Evolutionary conservation across 2,113 vertebrate species (phyloP), one percentile per base, ranked within the genome.

Genomic region (Dasyurus viverrinus): DNA sequence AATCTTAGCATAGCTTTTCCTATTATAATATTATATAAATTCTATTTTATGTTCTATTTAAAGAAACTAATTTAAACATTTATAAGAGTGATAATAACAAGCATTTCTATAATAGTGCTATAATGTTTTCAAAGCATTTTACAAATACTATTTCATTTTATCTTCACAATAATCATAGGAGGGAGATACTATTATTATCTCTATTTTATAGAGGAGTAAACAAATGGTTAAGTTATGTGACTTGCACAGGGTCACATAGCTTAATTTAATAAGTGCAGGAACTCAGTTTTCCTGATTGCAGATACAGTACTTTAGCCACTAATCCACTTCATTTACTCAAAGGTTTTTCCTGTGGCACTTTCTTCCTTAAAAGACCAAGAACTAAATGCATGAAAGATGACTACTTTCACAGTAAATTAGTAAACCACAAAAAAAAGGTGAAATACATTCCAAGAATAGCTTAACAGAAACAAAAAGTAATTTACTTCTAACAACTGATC

Each of bases 71-170:
- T 52, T 53, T 92, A 93, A 19, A 50, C 46, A 95, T 90, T 91
- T 53, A 90, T 24, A 95, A 94, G 90, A 84, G n/a, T 68, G 30
- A 42, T 93, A 92, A 91, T 68, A 92, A 93, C 92, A 91, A 94
- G 16, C 12, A 76, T n/a, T 76, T 60, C 0, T 22, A 42, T 22
- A 84, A 84, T 84, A 60, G 10, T 30, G 22, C 5, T 42, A 22
- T 84, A 84, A 84, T n/a, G 68, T 76, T 76, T 76, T 14, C 60
- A 42, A 42, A 23, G 68, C 0, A 0, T 30, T 84, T 42, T 84
- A 84, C 16, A 42, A 84, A 84, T 84, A 84, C 22, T 23, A 84
- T 42, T 76, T 42, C n/a, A 42, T 84, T 84, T 42, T 84, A 42
- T 84, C 68, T 6, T 84, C 68, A 84, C 68, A 84, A 84, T 84